Evolutionary conservation across 2,113 vertebrate genomes (phyloP).

Genomic region (Stigmatopora nigra): DNA sequence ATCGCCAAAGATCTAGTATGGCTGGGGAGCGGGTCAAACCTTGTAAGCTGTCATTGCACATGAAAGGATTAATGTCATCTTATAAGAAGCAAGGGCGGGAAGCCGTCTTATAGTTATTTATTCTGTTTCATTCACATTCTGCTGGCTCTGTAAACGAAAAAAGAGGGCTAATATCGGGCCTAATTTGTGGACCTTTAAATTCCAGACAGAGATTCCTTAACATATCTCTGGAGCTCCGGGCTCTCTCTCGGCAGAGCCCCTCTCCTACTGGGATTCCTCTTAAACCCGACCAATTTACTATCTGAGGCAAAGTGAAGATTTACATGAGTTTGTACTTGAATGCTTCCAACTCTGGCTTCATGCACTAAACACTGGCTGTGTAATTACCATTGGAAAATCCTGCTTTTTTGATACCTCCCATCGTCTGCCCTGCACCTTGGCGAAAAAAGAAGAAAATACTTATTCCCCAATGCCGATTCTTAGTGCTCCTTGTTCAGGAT

Average conservation of each 20-base stretch:
- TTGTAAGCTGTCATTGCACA: slow-evolving; percentile 98
- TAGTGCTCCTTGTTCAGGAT: slow-evolving; percentile 91
- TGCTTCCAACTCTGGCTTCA: slow-evolving; percentile 92
- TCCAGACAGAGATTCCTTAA: slow-evolving; percentile 97
- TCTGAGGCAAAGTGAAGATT: slow-evolving; percentile 87
- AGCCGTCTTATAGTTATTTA: slow-evolving; percentile 98
- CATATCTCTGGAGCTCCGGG: slow-evolving; percentile 98
- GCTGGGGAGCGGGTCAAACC: slow-evolving; percentile 88
- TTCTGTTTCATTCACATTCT: slow-evolving; percentile 95
- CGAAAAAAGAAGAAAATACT: slow-evolving; percentile 81
- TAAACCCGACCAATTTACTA: slow-evolving; percentile 99
- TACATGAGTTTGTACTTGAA: slow-evolving; percentile 91
- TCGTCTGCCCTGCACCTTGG: slow-evolving; percentile 81
- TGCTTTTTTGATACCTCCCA: slow-evolving; percentile 76
- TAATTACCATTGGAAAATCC: slow-evolving; percentile 96
- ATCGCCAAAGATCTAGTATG: slow-evolving; percentile 89
- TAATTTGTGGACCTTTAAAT: slow-evolving; percentile 99
- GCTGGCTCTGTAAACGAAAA: slow-evolving; percentile 70
- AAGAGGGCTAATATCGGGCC: slow-evolving; percentile 87
- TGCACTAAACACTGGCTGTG: slow-evolving; percentile 93
- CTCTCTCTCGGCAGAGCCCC: slow-evolving; percentile 79
- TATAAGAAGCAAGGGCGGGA: slow-evolving; percentile 81
- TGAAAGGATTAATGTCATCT: slow-evolving; percentile 99
- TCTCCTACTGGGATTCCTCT: slow-evolving; percentile 86
- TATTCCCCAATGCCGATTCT: slow-evolving; percentile 94